Evolutionary conservation across 1,140 invertebrate species (phyloP), one percentile per base, ranked within the genome.

Genomic region (Drosophila erecta): DNA sequence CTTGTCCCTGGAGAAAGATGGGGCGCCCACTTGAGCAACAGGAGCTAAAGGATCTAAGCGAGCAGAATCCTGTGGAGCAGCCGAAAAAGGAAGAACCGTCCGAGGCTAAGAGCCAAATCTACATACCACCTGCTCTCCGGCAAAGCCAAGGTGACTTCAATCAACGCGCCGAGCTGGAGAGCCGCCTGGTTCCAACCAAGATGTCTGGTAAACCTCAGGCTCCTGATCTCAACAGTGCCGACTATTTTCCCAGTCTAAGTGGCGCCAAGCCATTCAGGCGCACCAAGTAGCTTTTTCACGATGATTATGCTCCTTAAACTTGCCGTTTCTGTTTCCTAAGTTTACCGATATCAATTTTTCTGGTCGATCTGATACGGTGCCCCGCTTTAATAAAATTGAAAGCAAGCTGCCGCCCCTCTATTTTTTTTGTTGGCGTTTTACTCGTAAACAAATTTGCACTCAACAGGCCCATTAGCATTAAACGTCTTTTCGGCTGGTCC

Each of bases 61-160:
- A 56, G 1, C 14, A 4, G n/a, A 41, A 47, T n/a, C 1, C 8
- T 2, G n/a, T 35, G 3, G 6, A 49, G 14, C 44, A 58, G 20
- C 12, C 30, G 2, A 37, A 55, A 7, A 17, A 46, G 24, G 17
- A 59, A 0, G 24, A 49, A n/a, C 4, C 7, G 0, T 11, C 33
- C 2, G 38, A 40, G 44, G 8, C 1, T 10, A 78, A 86, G 12
- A 54, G 47, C 3, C 30, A 60, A 17, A 50, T 87, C 7, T 86
- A 86, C 49, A 54, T 86, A 33, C 83, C 83, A 11, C 83, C 83
- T 24, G 83, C 83, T 55, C 50, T 86, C n/a, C 83, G 83, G n/a
- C 73, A 87, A 11, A 81, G 59, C 46, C 81, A 86, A 30, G 50
- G 56, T 20, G 83, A 81, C 2, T 46, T 30, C 3, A 69, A 41